A percentile compares a stretch with the other conserved stretches of the same genome.
These are phyloP conservation scores for Hydrotaea diabolus DNA, from an alignment of 2,888 invertebrate genomes.

Conservation along the genomic window DNA sequence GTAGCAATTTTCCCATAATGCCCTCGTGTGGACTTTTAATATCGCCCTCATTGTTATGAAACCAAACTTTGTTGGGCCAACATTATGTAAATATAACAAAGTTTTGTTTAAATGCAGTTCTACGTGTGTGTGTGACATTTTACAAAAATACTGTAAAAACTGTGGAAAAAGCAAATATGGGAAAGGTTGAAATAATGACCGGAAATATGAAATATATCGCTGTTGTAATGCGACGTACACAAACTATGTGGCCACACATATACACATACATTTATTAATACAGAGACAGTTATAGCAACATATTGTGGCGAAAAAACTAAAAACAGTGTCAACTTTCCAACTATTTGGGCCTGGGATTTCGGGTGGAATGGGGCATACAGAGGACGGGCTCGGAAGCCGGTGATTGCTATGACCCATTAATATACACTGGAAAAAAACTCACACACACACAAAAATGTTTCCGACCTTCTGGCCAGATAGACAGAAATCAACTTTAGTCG, in stretches of 20 bases:
- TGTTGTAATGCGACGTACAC: neutral
- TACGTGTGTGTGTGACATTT: neutral
- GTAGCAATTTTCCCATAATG: no score
- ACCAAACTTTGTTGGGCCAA: no score
- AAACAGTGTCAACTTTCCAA: neutral
- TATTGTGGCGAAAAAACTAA: neutral
- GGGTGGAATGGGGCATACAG: neutral
- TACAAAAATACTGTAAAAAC: neutral
- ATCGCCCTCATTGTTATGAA: no score
- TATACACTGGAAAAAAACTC: neutral
- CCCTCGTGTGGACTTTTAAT: no score
- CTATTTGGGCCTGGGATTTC: no score
- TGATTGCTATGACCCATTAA: conserved; percentile 36
- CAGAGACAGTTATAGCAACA: neutral
- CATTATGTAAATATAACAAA: no score
- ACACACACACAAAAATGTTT: neutral
- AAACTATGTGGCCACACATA: conserved; percentile 12
- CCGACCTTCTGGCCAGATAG: neutral
- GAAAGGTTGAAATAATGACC: conserved; percentile 37
- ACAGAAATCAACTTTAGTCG: conserved; percentile 5
- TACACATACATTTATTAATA: conserved; percentile 27
- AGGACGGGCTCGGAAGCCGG: neutral
- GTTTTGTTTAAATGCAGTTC: neutral
- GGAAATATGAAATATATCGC: conserved; percentile 57
- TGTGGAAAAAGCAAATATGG: neutral